Base-by-base conservation (phyloP, 2,797 vertebrate genomes). In the Loris lydekkerianus region DNA sequence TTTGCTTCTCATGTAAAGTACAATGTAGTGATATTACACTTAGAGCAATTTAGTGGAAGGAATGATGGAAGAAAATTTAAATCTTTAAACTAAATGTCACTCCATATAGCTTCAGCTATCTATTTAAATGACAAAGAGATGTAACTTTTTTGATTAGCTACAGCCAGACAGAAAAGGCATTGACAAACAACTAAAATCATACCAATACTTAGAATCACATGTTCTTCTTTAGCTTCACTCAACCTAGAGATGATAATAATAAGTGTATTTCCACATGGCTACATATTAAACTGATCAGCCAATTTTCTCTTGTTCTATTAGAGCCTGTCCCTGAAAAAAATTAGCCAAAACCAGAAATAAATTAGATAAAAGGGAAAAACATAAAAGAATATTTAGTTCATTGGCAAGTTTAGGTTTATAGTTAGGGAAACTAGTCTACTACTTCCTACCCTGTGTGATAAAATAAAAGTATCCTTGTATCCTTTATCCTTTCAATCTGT, bases 41-140 rank as follows among this genome's bases (percentile, higher is more conserved):
- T 86, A 25, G 53, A 82, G 5, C 18, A 65, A 70, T 67, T 86
- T 93, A 89, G 34, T 89, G 34, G 53, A 92, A 91, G 25, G 20
- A 78, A 27, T 67, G 5, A 89, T 67, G 43, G 60, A 78, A 86
- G 14, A 93, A 94, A 93, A 90, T 34, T 80, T 63, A 94, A 97
- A 91, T 76, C 17, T 92, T 91, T 95, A 89, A 86, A 9, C 18
- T 88, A 97, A 96, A 82, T 63, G 1, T 1, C 34, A 37, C n/a
- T 40, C 25, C 72, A 25, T 21, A 14, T 92, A 90, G 78, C 8
- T 53, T 69, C 63, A 34, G 29, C 13, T 94, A 76, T 40, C 5
- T 69, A 82, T 63, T 86, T 94, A 94, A 89, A 94, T 92, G 20
- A 72, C 53, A 89, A 86, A 5, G 7, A 92, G 5, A 67, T 82